These are phyloP conservation scores for Galeruca laticollis DNA, from an alignment of 2,888 invertebrate species.

Conservation along the genomic window DNA sequence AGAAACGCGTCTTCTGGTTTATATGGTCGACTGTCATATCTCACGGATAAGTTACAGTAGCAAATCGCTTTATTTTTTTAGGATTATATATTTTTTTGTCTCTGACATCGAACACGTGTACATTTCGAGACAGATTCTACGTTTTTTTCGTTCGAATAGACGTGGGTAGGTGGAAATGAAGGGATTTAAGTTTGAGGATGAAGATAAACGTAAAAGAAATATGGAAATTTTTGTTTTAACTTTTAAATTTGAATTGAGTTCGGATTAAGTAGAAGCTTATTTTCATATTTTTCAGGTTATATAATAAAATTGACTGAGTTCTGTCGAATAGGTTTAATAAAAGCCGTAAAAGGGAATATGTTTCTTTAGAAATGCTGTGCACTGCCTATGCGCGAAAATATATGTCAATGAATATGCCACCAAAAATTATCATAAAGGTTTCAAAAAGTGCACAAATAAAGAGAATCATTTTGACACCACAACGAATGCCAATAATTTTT, in stretches of 20 bases:
- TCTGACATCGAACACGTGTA: slow-evolving; percentile 41
- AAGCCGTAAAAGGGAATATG: no score
- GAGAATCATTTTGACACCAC: no score
- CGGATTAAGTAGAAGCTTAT: not conserved
- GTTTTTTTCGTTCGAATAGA: slow-evolving; percentile 9
- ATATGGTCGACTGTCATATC: slow-evolving; percentile 36
- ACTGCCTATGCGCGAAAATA: no score
- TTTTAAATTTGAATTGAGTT: slow-evolving; percentile 8
- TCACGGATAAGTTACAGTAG: slow-evolving; percentile 44
- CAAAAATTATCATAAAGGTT: no score
- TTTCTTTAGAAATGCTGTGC: no score
- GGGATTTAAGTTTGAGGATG: slow-evolving; percentile 17
- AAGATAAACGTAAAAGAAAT: slow-evolving; percentile 5
- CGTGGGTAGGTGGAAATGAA: slow-evolving; percentile 26
- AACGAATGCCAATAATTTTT: no score
- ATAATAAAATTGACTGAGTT: no score
- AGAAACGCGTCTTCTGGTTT: not conserved
- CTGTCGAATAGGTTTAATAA: no score
- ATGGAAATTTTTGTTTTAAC: slow-evolving; percentile 21
- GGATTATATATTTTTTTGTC: slow-evolving; percentile 31
- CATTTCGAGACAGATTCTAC: slow-evolving; percentile 25
- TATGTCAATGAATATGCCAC: no score
- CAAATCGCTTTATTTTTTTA: slow-evolving; percentile 44
- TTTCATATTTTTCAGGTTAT: not conserved
- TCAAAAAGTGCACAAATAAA: no score